A percentile compares a stretch with the other conserved stretches of the same genome.
Evolutionary conservation across 2,797 vertebrate genomes (phyloP).

Genomic region (Dipus sagitta): DNA sequence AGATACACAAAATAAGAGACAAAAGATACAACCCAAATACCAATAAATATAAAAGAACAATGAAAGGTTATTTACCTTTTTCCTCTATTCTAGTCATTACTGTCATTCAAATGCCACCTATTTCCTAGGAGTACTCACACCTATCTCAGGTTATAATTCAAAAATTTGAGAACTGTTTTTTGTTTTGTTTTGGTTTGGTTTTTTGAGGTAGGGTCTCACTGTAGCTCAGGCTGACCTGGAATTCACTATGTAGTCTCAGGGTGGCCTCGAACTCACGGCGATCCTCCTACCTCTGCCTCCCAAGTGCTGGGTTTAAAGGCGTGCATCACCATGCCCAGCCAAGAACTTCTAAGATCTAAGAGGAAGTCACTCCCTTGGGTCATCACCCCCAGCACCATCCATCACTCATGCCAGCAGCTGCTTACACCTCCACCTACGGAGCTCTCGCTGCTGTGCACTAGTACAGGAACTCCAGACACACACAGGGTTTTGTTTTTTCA

Average conservation of each 20-base stretch:
- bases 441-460: neutral
- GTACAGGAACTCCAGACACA: neutral
- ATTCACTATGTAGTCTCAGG: no score
- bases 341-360: constrained; percentile 39
- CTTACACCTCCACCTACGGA: constrained; percentile 40
- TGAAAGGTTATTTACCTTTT: constrained; percentile 15
- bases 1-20: constrained; percentile 46
- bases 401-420: constrained; percentile 19
- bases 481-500: constrained; percentile 7
- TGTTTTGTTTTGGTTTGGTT: no score
- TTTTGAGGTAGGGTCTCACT: no score
- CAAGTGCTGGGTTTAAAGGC: no score
- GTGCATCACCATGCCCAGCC: no score
- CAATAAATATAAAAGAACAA: constrained; percentile 16
- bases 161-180: constrained; percentile 36
- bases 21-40: constrained; percentile 5
- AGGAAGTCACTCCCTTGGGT: constrained; percentile 15
- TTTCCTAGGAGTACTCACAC: neutral
- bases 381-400: neutral
- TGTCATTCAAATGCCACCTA: constrained; percentile 28
- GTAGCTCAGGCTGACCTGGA: no score
- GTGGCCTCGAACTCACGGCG: no score
- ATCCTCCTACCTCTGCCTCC: no score
- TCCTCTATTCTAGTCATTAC: neutral
- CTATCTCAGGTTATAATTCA: constrained; percentile 18